phyloP scores from a whole-genome alignment of 2,888 invertebrate species.

The Dione juno region DNA sequence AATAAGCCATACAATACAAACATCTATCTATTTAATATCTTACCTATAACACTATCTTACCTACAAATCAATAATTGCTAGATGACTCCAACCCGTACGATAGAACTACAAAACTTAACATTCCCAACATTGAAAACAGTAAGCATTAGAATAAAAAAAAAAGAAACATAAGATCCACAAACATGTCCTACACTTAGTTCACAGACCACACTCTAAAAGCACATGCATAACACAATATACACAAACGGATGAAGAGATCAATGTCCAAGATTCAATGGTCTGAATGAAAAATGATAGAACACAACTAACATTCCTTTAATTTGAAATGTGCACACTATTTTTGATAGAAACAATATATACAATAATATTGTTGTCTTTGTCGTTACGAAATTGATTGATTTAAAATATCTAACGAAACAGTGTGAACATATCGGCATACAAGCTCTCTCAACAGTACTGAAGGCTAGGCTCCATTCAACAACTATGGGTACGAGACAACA shows the following conservation, averaged over 20 bases:
- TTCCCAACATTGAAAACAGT: conserved; percentile 16
- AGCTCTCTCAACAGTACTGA: conserved; percentile 1
- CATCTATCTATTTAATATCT: background rate
- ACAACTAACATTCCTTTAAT: conserved; percentile 14
- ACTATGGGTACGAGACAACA: conserved; percentile 17
- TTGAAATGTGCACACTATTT: conserved; percentile 12
- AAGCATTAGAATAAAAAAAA: background rate
- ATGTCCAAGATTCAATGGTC: background rate
- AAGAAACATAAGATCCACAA: background rate
- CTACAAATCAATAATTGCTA: background rate
- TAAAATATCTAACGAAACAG: background rate
- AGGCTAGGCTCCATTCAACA: conserved; percentile 7
- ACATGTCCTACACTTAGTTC: background rate
- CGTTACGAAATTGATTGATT: too few relatives aligned
- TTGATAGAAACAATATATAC: background rate
- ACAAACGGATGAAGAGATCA: background rate
- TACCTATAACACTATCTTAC: too few relatives aligned
- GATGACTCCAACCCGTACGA: background rate
- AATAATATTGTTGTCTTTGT: too few relatives aligned
- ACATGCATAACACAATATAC: conserved; percentile 10
- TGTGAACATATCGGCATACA: background rate
- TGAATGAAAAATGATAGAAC: conserved; percentile 7
- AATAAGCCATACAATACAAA: background rate
- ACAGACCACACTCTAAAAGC: conserved; percentile 15
- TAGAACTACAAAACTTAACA: conserved; percentile 4